These are phyloP conservation scores for Drosophila neotestacea DNA, from an alignment of 2,888 invertebrate species.

Conservation along the genomic window DNA sequence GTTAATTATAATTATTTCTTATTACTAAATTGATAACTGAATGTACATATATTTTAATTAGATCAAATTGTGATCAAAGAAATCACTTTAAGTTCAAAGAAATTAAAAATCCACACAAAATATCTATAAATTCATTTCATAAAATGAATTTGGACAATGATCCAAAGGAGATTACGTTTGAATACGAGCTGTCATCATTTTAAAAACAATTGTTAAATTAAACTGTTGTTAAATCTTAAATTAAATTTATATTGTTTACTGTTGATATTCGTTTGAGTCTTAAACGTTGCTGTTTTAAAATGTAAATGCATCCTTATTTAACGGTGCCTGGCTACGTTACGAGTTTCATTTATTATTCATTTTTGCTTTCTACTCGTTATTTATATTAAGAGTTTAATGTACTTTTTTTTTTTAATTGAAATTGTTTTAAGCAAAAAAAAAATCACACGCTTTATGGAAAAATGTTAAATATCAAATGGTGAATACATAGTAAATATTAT, in stretches of 20 bases:
- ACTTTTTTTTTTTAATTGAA: neutral
- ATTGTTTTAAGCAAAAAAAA: neutral
- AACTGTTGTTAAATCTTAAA: constrained; percentile 8
- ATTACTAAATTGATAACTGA: no score
- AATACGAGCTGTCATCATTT: neutral
- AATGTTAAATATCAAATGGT: constrained; percentile 28
- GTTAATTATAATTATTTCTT: neutral
- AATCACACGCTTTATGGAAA: constrained; percentile 28
- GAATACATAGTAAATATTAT: constrained; percentile 6
- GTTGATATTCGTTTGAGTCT: neutral
- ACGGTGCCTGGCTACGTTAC: constrained; percentile 12
- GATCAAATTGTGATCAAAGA: neutral
- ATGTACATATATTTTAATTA: no score
- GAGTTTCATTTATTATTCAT: neutral
- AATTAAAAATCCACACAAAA: no score
- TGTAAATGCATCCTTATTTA: constrained; percentile 24
- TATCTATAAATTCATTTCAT: no score
- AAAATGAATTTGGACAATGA: neutral
- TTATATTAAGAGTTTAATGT: constrained; percentile 1
- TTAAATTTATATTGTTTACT: neutral
- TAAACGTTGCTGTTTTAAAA: neutral
- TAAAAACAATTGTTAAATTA: neutral
- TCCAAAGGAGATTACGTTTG: constrained; percentile 11
- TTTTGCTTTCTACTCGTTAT: no score
- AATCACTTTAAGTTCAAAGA: neutral